Percentiles rank a stretch among this genome's conserved stretches.
phyloP scores from a whole-genome alignment of 53 echinoderm and acorn worm genomes.

The Actinopyga echinites region DNA sequence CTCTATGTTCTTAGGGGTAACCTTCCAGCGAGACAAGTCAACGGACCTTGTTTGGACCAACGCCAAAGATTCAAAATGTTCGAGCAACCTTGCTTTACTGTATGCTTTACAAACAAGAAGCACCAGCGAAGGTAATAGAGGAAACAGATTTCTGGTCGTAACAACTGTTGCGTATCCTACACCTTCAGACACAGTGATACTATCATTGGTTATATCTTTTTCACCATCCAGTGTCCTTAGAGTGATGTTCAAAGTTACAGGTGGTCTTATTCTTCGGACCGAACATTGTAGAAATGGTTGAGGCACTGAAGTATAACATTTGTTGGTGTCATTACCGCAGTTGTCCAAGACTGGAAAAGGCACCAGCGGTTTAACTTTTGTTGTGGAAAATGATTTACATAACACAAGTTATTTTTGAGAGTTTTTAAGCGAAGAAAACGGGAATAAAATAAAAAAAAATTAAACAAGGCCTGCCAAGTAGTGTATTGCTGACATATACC shows the following conservation, averaged over 20 bases:
- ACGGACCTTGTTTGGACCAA: conserved; percentile 20
- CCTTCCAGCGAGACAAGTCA: no score
- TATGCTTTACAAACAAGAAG: background rate
- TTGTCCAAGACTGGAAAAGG: background rate
- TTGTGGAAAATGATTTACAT: no score
- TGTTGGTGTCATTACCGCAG: background rate
- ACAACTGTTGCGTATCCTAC: background rate
- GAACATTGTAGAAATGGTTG: background rate
- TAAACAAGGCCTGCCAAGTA: no score
- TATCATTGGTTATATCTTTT: background rate
- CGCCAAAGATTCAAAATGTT: background rate
- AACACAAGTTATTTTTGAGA: no score
- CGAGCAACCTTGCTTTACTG: background rate
- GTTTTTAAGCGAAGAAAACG: background rate
- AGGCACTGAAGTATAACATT: background rate
- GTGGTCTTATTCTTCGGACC: background rate
- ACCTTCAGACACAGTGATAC: no score
- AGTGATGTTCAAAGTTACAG: background rate
- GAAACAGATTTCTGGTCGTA: background rate
- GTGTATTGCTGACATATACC: no score
- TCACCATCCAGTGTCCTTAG: background rate
- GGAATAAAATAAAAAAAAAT: background rate
- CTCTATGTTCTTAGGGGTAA: no score
- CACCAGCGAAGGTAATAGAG: background rate
- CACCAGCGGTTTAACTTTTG: background rate